Base-by-base conservation (phyloP, 2,113 vertebrate species). In the Cettia cetti region DNA sequence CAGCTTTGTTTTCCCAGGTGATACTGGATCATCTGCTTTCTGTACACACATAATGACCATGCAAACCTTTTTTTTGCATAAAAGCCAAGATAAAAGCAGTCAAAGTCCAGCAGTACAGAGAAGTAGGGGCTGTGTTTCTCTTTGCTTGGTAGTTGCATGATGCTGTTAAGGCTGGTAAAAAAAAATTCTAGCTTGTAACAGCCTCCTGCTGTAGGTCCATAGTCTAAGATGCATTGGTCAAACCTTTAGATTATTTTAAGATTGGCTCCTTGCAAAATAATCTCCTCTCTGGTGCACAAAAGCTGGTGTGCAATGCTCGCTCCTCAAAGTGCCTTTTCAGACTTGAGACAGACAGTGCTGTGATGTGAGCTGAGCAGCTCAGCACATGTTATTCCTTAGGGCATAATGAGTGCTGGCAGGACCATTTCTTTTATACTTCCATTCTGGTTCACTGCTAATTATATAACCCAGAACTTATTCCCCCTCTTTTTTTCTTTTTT, bases 361-460 rank as follows among this genome's bases (percentile, higher is more conserved):
- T 22, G 82, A 42, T 69, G 66, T 1, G 47, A 90, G 69, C 2
- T 66, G 54, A 93, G 90, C 92, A 54, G 94, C 85, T 74, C 93
- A 86, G 86, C 76, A 75, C 94, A 60, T 18, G 60, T 75, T 84
- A 60, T 69, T 95, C 88, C 86, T 76, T 44, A 40, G 49, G 76
- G 94, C 56, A 52, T n/a, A 78, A 66, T 39, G 49, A 86, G 49
- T 35, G 44, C 88, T 79, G 94, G 90, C 93, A 93, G 85, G 64
- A 78, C 72, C 28, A 19, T 37, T 86, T 64, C 68, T 88, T 88
- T 71, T 76, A 17, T 54, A 86, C 69, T 89, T 80, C 60, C 81
- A 89, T 63, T 84, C 82, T 56, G 65, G 72, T 31, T 86, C 72
- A 39, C 26, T 92, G 90, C 60, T 92, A 96, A 93, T 96, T 92